Evolutionary conservation across 2,888 invertebrate species (phyloP).

Genomic region (Drosophila nigritarsus): DNA sequence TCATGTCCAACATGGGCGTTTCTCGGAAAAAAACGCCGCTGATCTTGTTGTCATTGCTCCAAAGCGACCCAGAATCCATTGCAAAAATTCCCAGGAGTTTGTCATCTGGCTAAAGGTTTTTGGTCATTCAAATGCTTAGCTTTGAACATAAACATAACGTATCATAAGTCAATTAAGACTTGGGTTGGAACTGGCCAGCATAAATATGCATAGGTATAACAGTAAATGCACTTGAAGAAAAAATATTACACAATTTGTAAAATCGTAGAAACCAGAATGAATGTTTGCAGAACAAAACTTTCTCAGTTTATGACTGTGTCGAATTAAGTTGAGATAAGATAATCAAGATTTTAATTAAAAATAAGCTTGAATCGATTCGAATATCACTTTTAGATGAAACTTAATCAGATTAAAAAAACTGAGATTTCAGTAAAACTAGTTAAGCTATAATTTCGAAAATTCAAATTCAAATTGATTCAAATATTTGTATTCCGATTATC

Average conservation of each 20-base stretch:
- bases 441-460: not conserved
- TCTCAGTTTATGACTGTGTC: not conserved
- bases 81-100: conserved; percentile 61
- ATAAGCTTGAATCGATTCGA: too few relatives aligned
- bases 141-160: conserved; percentile 21
- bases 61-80: conserved; percentile 61
- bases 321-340: not conserved
- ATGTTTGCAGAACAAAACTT: not conserved
- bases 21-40: conserved; percentile 34
- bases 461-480: not conserved
- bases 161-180: conserved; percentile 59
- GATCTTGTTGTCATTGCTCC: conserved; percentile 14
- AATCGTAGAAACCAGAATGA: not conserved
- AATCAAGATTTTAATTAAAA: not conserved
- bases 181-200: conserved; percentile 2
- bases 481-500: not conserved
- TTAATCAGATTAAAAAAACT: not conserved
- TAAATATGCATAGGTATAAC: conserved; percentile 50
- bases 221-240: conserved; percentile 26
- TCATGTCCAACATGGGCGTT: conserved; percentile 45
- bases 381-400: not conserved
- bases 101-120: conserved; percentile 35
- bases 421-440: not conserved
- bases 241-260: not conserved
- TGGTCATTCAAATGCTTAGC: conserved; percentile 49